Evolutionary conservation across 2,888 invertebrate genomes (phyloP).

Genomic region (Hirtodrosophila duncani): DNA sequence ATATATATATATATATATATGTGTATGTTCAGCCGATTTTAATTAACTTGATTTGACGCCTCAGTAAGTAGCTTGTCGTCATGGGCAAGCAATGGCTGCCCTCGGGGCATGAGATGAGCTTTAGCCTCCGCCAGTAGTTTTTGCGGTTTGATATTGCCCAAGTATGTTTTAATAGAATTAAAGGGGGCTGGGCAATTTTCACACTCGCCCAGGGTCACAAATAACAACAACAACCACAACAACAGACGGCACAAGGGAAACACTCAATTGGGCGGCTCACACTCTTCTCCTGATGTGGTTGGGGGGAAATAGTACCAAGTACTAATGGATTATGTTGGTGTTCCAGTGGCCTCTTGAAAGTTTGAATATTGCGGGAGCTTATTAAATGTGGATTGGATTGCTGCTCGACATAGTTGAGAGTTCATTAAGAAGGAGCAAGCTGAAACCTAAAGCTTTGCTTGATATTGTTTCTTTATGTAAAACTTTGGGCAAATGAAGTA

Average conservation of each 20-base stretch:
- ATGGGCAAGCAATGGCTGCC: constrained; percentile 1
- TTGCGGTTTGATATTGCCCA: constrained; percentile 12
- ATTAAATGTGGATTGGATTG: constrained; percentile 29
- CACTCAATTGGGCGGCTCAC: constrained; percentile 6
- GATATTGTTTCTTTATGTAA: too few species aligned
- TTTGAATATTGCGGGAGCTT: constrained; percentile 11
- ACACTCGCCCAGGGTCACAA: constrained; percentile 33
- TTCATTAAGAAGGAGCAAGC: too few species aligned
- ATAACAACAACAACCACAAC: too few species aligned
- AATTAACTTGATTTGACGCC: constrained; percentile 77
- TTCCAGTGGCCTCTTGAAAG: constrained; percentile 31
- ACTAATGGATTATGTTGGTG: constrained; percentile 20
- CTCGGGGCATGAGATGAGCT: too few species aligned
- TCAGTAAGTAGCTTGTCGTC: constrained; percentile 64
- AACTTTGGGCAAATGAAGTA: too few species aligned
- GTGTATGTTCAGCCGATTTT: constrained; percentile 54
- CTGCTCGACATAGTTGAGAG: too few species aligned
- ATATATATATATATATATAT: too few species aligned
- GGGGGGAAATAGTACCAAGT: background rate
- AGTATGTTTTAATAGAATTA: constrained; percentile 55
- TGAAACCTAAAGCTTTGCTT: too few species aligned
- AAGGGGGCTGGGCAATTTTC: constrained; percentile 27
- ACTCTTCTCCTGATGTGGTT: too few species aligned
- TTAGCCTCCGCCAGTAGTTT: constrained; percentile 22
- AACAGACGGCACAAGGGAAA: too few species aligned